Evolutionary conservation across 2,888 invertebrate genomes (phyloP).

Genomic region (Byasa hedistus): DNA sequence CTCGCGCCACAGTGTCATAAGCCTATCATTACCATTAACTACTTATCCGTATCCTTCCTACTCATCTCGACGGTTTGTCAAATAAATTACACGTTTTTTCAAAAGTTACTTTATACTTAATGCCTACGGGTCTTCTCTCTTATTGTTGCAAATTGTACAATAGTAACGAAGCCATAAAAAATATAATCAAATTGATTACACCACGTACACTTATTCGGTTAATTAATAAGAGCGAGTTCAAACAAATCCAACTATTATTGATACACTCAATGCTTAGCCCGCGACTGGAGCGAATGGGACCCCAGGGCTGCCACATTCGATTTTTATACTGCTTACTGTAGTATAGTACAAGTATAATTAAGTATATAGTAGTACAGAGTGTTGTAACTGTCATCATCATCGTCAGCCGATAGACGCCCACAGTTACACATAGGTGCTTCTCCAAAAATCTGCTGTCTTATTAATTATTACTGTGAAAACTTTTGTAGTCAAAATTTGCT

Average conservation of each 20-base stretch:
- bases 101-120: neutral
- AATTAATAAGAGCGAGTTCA: constrained; percentile 78
- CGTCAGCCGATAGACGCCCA: too few relatives aligned
- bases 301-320: constrained; percentile 56
- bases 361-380: too few relatives aligned
- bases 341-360: neutral
- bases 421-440: too few relatives aligned
- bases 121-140: neutral
- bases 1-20: too few relatives aligned
- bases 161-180: constrained; percentile 4
- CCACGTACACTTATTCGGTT: constrained; percentile 57
- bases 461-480: too few relatives aligned
- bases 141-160: neutral
- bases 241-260: constrained; percentile 74
- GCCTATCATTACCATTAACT: too few relatives aligned
- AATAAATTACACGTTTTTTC: too few relatives aligned
- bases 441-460: too few relatives aligned
- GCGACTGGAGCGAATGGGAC: constrained; percentile 41
- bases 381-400: too few relatives aligned
- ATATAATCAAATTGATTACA: neutral
- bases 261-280: constrained; percentile 62
- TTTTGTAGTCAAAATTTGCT: too few relatives aligned
- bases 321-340: neutral
- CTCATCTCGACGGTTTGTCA: too few relatives aligned
- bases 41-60: too few relatives aligned